Conservation (phyloP, 1,140 invertebrate species). For the Pteromalus puparum region DNA sequence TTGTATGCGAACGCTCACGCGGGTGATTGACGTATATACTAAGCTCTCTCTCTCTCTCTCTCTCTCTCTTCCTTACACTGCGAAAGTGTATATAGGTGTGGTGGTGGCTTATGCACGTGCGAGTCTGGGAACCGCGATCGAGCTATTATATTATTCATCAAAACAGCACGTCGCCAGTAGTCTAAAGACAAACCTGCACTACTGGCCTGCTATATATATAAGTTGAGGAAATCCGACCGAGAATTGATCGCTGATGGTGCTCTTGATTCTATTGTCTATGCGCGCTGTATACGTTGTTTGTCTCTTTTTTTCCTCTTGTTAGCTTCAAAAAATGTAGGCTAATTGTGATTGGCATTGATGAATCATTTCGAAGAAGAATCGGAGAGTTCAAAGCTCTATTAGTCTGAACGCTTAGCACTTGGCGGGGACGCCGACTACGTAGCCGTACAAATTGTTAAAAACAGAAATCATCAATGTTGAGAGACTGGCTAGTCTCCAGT, state of each 20-base stretch:
- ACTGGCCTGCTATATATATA: background rate
- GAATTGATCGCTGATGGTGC: slow-evolving; percentile 27
- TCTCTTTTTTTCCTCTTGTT: too few species aligned
- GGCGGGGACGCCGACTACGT: slow-evolving; percentile 5
- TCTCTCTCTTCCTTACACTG: too few species aligned
- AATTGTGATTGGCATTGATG: background rate
- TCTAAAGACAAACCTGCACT: slow-evolving; percentile 9
- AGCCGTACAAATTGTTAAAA: slow-evolving; percentile 36
- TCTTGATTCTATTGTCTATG: background rate
- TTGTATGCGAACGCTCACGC: background rate
- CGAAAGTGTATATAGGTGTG: background rate
- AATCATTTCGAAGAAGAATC: background rate
- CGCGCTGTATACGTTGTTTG: background rate
- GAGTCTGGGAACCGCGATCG: background rate
- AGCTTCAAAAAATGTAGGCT: too few species aligned
- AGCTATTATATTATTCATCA: slow-evolving; percentile 24
- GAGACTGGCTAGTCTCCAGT: slow-evolving; percentile 35
- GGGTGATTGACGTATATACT: background rate
- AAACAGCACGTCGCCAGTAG: background rate
- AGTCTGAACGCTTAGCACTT: slow-evolving; percentile 5
- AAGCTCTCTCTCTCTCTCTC: too few species aligned
- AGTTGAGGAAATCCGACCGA: background rate
- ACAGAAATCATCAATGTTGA: background rate
- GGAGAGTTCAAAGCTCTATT: background rate
- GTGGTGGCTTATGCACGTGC: background rate